These are phyloP conservation scores for Mactromeris polynyma DNA, from an alignment of 2,888 invertebrate genomes.

Conservation along the genomic window DNA sequence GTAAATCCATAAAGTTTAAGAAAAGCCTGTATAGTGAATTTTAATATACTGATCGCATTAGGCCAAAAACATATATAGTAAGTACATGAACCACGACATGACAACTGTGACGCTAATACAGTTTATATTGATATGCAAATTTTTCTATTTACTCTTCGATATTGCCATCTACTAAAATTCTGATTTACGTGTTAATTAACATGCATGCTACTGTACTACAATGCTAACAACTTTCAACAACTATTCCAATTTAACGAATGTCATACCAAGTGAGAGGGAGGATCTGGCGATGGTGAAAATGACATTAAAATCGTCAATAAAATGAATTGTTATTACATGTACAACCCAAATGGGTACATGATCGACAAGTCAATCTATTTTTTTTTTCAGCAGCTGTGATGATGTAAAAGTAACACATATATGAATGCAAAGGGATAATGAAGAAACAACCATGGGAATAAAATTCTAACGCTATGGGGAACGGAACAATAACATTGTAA, in stretches of 20 bases:
- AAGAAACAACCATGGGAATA: not conserved
- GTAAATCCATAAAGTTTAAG: too few species aligned
- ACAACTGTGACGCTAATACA: too few species aligned
- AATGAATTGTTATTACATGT: too few species aligned
- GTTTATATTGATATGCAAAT: too few species aligned
- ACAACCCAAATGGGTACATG: not conserved
- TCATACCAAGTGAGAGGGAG: not conserved
- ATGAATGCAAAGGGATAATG: too few species aligned
- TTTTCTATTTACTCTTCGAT: too few species aligned
- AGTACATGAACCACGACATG: too few species aligned
- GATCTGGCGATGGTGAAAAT: not conserved
- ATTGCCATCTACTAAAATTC: not conserved
- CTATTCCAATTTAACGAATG: not conserved
- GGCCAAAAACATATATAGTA: too few species aligned
- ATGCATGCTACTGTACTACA: not conserved
- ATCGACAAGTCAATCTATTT: not conserved
- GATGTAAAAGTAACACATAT: not conserved
- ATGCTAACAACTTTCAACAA: not conserved
- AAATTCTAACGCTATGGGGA: not conserved
- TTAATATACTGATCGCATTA: too few species aligned
- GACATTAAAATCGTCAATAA: not conserved
- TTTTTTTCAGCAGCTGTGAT: not conserved
- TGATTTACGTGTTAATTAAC: not conserved
- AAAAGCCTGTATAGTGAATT: too few species aligned
- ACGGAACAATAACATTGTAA: too few species aligned